phyloP scores from a whole-genome alignment of 2,797 vertebrate species.

The Rhinophrynus dorsalis region DNA sequence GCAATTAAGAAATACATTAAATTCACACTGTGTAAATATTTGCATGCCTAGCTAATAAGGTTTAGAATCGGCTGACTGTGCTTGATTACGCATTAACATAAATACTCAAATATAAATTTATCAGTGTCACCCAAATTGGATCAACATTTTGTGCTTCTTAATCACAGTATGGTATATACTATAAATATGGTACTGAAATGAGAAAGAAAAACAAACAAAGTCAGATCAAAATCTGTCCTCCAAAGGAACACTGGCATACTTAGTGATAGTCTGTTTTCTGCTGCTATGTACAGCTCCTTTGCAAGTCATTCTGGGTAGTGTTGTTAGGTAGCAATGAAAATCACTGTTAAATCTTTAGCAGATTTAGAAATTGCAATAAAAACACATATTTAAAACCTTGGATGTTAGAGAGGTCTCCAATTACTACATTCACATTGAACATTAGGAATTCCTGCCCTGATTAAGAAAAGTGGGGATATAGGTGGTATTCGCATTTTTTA shows the following conservation, averaged over 20 bases:
- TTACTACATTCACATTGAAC: too few relatives aligned
- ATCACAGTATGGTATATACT: background rate
- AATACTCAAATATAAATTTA: background rate
- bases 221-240: background rate
- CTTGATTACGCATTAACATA: slow-evolving; percentile 12
- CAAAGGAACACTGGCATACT: background rate
- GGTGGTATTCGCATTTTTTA: too few relatives aligned
- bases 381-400: too few relatives aligned
- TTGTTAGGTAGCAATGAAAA: too few relatives aligned
- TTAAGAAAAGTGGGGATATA: too few relatives aligned
- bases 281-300: background rate
- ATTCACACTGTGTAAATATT: slow-evolving; percentile 11
- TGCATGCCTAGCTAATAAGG: background rate
- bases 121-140: slow-evolving; percentile 7
- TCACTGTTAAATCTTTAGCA: too few relatives aligned
- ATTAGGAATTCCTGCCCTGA: too few relatives aligned
- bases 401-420: too few relatives aligned
- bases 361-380: too few relatives aligned
- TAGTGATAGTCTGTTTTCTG: background rate
- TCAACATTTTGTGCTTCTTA: background rate
- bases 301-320: too few relatives aligned
- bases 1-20: slow-evolving; percentile 11
- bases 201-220: too few relatives aligned
- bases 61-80: background rate
- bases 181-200: background rate